These are phyloP conservation scores for Cephus rjabovi DNA, from an alignment of 2,888 invertebrate species.

Conservation along the genomic window DNA sequence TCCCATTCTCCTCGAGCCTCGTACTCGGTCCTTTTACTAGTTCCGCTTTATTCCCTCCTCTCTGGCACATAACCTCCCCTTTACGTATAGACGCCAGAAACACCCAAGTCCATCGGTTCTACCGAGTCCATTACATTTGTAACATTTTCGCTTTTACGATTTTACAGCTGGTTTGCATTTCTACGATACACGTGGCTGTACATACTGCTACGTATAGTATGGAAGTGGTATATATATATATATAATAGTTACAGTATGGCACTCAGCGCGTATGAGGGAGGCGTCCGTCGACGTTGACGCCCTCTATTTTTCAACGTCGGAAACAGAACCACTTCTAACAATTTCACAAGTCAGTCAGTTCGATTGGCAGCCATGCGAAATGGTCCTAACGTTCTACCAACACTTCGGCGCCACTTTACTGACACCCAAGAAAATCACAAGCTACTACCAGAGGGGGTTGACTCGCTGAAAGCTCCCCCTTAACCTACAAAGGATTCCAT, in stretches of 20 bases:
- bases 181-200: neutral
- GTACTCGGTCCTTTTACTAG: slow-evolving; percentile 21
- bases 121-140: slow-evolving; percentile 41
- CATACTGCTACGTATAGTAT: neutral
- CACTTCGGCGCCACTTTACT: neutral
- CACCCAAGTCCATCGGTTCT: slow-evolving; percentile 10
- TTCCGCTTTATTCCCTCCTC: neutral
- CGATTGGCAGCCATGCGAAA: neutral
- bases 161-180: slow-evolving; percentile 56
- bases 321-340: neutral
- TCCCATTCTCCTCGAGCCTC: neutral
- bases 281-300: neutral
- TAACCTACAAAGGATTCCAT: slow-evolving; percentile 49
- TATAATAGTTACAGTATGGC: neutral
- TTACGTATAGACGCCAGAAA: neutral
- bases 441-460: neutral
- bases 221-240: neutral
- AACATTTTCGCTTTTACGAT: slow-evolving; percentile 53
- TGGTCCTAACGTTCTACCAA: neutral
- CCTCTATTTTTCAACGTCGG: neutral
- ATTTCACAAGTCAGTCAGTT: neutral
- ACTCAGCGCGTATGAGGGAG: neutral
- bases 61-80: neutral
- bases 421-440: neutral
- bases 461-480: slow-evolving; percentile 8